Base-by-base conservation (phyloP, 2,888 invertebrate species). In the Yponomeuta evonymella region DNA sequence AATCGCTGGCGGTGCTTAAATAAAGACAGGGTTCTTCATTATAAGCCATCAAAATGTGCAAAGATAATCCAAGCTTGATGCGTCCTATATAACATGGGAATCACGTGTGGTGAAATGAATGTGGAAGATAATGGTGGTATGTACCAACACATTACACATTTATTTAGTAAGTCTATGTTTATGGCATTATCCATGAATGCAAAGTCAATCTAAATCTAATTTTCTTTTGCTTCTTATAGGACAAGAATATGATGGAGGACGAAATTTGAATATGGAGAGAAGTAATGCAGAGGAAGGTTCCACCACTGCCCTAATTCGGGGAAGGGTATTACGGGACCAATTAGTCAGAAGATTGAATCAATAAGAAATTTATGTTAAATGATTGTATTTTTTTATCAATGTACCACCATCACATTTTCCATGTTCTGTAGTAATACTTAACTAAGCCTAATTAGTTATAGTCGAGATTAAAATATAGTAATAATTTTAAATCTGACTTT, bases 31-130 rank as follows among this genome's bases (percentile, higher is more conserved):
- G 70, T 70, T 2, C 70, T 78, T 48, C 78, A 79, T 67, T 79
- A 79, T 65, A 36, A 69, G 23, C 79, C 77, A 33, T 69, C 36
- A 10, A 75, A 74, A 65, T 77, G 78, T 71, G 77, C 75, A 3
- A 68, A 75, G 72, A 79, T 79, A 58, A 76, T 79, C n/a, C 68
- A 72, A 67, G 76, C 79, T 4, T 80, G 78, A 71, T 72, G 73
- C 71, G 77, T 77, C 9, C 70, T 79, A 29, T 76, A 79, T 62
- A 79, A 79, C 68, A 62, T 77, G 4, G 74, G 73, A 29, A 63
- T 74, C 5, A 33, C 74, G 15, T 75, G 71, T 71, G 70, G 70
- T 43, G 64, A 73, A 0, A 71, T 72, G 23, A 48, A 51, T 48
- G 69, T 48, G 51, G 70, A 69, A 58, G 72, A 23, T 33, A 36